Percentiles rank a stretch among this genome's conserved stretches.
phyloP scores from a whole-genome alignment of 2,797 vertebrate species.

The Odontamblyopus lacepedii region DNA sequence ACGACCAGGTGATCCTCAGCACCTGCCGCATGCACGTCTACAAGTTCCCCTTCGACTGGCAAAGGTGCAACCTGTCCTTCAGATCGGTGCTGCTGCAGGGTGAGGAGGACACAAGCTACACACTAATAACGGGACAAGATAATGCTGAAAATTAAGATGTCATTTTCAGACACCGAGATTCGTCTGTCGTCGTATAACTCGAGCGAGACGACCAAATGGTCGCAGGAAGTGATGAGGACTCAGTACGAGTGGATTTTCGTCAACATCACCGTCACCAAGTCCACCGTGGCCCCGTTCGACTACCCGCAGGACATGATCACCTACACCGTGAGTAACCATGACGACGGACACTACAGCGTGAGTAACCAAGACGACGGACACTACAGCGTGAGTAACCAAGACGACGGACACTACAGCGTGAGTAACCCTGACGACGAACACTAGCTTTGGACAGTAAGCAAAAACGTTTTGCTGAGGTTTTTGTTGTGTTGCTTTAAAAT shows the following conservation, averaged over 20 bases:
- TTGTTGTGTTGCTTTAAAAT: too few species aligned
- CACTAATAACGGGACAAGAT: too few species aligned
- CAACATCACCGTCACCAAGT: not conserved
- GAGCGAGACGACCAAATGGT: not conserved
- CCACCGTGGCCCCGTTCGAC: not conserved
- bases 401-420: too few species aligned
- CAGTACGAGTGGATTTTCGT: conserved; percentile 4
- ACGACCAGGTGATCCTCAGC: not conserved
- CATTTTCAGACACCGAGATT: not conserved
- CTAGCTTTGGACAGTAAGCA: too few species aligned
- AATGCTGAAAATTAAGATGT: too few species aligned
- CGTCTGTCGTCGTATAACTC: not conserved
- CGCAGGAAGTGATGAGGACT: not conserved
- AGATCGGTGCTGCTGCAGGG: not conserved
- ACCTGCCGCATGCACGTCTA: conserved; percentile 1
- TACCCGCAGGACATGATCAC: not conserved
- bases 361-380: not conserved
- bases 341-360: not conserved
- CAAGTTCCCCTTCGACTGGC: conserved; percentile 8
- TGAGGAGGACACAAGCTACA: not conserved
- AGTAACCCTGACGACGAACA: too few species aligned
- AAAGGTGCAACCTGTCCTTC: conserved; percentile 2
- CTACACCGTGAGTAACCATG: not conserved
- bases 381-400: not conserved
- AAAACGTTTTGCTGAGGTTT: too few species aligned